Evolutionary conservation across 2,888 invertebrate species (phyloP), one percentile per base, ranked within the genome.

Genomic region (Beris morrisii): DNA sequence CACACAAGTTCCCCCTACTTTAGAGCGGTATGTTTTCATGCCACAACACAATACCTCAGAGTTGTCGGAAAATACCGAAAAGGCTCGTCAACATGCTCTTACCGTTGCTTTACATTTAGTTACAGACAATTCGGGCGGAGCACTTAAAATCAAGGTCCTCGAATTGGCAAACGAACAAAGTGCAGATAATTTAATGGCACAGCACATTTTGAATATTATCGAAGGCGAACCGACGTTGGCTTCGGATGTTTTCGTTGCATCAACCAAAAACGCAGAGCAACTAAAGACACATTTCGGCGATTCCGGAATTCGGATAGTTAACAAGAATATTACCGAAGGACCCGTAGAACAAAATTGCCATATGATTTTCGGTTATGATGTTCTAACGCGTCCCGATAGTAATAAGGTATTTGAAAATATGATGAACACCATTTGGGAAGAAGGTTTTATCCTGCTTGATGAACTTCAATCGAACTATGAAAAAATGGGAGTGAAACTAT

Each of bases 11-110:
- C 77, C 88, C 22, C 95, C 96, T 38, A 89, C 90, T 73, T 82
- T 94, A 22, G 97, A 97, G 81, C 87, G 88, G 72, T 95, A 92
- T 81, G 82, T 83, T 56, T 96, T 95, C 79, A 83, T 92, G 66
- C 91, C 95, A 2, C 90, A 91, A 76, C 84, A 85, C 71, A 87
- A 86, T 76, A 75, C 75, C n/a, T 81, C 83, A 57, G 83, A 81
- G 4, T 68, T 80, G 38, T 74, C 78, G 48, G 88, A 87, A 74
- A 86, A 87, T 75, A 79, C 84, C 3, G 84, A 87, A 54, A 87
- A 85, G 72, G 83, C 86, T 0, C 85, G 83, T 67, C 75, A 83
- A 2, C 86, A 88, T 72, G 91, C 91, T 12, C 79, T 93, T 9
- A 85, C 87, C 1, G 84, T 86, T 52, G 81, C 86, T 66, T 76